Percentiles rank a stretch among this genome's conserved stretches.
phyloP scores from a whole-genome alignment of 2,888 invertebrate species.

The Lampropteryx suffumata region DNA sequence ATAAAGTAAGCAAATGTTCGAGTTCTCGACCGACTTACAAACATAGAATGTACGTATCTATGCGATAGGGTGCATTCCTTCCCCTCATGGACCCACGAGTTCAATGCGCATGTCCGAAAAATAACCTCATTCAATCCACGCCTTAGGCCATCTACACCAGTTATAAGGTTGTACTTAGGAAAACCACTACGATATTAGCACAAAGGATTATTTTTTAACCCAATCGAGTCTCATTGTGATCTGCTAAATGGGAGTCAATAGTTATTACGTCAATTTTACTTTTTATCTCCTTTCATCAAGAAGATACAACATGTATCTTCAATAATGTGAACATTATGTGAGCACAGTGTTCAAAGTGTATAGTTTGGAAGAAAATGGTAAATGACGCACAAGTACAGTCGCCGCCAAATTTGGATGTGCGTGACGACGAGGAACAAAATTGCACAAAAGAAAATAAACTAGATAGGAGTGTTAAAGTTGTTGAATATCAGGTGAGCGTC shows the following conservation, averaged over 20 bases:
- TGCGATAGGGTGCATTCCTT: conserved; percentile 31
- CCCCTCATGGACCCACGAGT: conserved; percentile 27
- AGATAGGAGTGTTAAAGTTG: conserved; percentile 57
- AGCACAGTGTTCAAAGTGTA: conserved; percentile 53
- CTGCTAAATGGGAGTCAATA: conserved; percentile 31
- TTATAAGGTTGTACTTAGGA: conserved; percentile 50
- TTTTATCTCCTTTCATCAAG: conserved; percentile 20
- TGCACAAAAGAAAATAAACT: conserved; percentile 60
- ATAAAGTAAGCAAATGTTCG: not conserved
- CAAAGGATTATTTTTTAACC: conserved; percentile 12
- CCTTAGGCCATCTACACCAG: conserved; percentile 64
- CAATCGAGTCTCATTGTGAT: conserved; percentile 7
- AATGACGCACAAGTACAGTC: conserved; percentile 77
- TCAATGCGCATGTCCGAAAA: conserved; percentile 72
- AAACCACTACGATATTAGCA: conserved; percentile 27
- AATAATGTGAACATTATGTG: conserved; percentile 54
- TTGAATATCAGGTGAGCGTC: conserved; percentile 67
- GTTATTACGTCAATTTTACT: not conserved
- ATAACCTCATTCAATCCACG: conserved; percentile 78
- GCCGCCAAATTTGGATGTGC: conserved; percentile 67
- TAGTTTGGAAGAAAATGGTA: conserved; percentile 71
- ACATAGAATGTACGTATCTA: conserved; percentile 1
- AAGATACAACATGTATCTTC: conserved; percentile 35
- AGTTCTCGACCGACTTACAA: not conserved
- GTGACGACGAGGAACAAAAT: conserved; percentile 47